Evolutionary conservation across 2,797 vertebrate species (phyloP).

Genomic region (Microchirus variegatus): DNA sequence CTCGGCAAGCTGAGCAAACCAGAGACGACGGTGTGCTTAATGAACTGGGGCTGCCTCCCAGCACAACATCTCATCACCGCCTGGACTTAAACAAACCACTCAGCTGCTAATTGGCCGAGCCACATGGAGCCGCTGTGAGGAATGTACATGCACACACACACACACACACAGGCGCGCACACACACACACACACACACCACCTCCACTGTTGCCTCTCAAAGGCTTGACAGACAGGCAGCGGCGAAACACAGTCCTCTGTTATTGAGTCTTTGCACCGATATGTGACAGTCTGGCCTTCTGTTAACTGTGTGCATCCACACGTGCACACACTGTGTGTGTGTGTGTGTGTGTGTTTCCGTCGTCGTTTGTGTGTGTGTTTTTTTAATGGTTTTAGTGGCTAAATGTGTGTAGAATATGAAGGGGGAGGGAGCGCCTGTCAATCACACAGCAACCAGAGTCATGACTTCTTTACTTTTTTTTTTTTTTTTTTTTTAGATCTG

Average conservation of each 20-base stretch:
- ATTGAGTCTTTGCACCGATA: slow-evolving; percentile 69
- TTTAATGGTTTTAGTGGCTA: neutral
- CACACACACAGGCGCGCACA: no score
- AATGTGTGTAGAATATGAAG: slow-evolving; percentile 2
- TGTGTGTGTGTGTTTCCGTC: slow-evolving; percentile 2
- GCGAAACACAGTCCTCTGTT: slow-evolving; percentile 61
- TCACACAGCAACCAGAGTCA: slow-evolving; percentile 10
- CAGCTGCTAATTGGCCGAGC: slow-evolving; percentile 78
- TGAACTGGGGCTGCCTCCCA: slow-evolving; percentile 79
- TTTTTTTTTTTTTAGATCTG: no score
- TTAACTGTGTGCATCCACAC: slow-evolving; percentile 30
- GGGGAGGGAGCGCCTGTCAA: slow-evolving; percentile 22
- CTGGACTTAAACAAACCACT: slow-evolving; percentile 77
- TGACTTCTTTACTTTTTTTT: neutral
- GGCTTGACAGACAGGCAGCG: slow-evolving; percentile 69
- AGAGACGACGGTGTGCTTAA: slow-evolving; percentile 74
- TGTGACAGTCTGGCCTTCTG: slow-evolving; percentile 70
- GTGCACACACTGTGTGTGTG: no score
- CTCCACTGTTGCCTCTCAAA: slow-evolving; percentile 71
- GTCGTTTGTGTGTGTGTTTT: slow-evolving; percentile 15
- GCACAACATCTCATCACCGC: slow-evolving; percentile 78
- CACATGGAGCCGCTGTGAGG: slow-evolving; percentile 75
- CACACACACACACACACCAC: slow-evolving; percentile 63
- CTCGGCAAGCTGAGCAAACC: slow-evolving; percentile 81
- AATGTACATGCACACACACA: no score